These are phyloP conservation scores for Drosophila suboccidentalis DNA, from an alignment of 2,888 invertebrate genomes.

Conservation along the genomic window DNA sequence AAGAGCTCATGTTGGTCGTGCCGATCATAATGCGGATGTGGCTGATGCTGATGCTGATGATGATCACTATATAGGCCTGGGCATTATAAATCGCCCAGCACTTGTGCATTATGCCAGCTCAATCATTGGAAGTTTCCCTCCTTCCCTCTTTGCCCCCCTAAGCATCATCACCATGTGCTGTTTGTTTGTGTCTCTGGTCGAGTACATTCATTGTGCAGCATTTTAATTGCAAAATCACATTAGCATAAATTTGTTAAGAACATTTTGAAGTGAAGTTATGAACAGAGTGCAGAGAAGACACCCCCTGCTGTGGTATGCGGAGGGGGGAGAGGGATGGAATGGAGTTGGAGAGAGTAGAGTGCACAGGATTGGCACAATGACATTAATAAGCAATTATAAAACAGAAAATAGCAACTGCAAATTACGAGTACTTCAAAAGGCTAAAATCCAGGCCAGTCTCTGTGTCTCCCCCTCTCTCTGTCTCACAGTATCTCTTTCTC, in stretches of 20 bases:
- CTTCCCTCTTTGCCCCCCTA: background rate
- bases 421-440: slow-evolving; percentile 72
- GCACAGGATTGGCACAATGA: slow-evolving; percentile 63
- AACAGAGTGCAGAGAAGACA: slow-evolving; percentile 31
- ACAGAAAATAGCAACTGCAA: slow-evolving; percentile 80
- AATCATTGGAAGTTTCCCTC: slow-evolving; percentile 48
- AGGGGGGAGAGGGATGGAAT: background rate
- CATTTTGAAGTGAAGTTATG: slow-evolving; percentile 75
- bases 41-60: slow-evolving; percentile 42
- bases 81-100: slow-evolving; percentile 73
- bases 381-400: slow-evolving; percentile 79
- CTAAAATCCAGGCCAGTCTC: slow-evolving; percentile 52
- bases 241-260: slow-evolving; percentile 81
- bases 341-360: slow-evolving; percentile 5
- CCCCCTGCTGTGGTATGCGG: background rate
- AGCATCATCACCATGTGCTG: background rate
- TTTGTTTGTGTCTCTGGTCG: slow-evolving; percentile 36
- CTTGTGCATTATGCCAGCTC: slow-evolving; percentile 74
- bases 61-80: slow-evolving; percentile 36
- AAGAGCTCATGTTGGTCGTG: slow-evolving; percentile 46
- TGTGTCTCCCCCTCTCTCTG: slow-evolving; percentile 17
- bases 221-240: slow-evolving; percentile 82
- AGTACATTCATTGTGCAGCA: slow-evolving; percentile 55
- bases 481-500: slow-evolving; percentile 5
- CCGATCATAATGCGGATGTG: slow-evolving; percentile 72